Percentiles rank a stretch among this genome's conserved stretches.
Evolutionary conservation across 2,113 vertebrate species (phyloP).

Genomic region (Oplegnathus fasciatus): DNA sequence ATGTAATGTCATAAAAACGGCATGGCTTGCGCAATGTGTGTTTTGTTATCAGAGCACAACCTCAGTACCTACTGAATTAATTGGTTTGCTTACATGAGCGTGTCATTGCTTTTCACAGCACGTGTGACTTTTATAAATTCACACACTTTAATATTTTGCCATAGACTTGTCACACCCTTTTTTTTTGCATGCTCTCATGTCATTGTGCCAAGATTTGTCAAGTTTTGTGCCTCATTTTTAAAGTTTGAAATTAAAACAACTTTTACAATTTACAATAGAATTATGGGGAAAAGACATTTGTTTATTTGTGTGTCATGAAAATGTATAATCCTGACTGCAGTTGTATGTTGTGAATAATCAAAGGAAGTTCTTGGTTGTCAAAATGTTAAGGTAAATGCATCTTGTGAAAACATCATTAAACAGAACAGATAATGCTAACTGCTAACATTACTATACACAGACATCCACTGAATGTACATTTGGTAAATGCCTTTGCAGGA

Average conservation of each 20-base stretch:
- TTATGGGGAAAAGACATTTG: background rate
- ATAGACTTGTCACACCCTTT: background rate
- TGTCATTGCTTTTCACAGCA: background rate
- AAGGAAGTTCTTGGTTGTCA: background rate
- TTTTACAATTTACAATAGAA: background rate
- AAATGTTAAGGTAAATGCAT: background rate
- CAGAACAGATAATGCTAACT: background rate
- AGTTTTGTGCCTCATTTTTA: background rate
- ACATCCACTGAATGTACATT: background rate
- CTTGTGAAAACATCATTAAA: background rate
- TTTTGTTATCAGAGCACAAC: background rate
- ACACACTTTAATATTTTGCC: background rate
- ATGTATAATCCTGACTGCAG: background rate
- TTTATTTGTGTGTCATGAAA: background rate
- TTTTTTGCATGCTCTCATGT: constrained; percentile 26
- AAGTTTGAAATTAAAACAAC: background rate
- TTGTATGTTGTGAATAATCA: background rate
- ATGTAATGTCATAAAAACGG: background rate
- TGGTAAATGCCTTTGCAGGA: background rate
- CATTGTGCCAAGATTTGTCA: background rate
- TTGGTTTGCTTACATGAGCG: constrained; percentile 21
- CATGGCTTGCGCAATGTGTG: constrained; percentile 30
- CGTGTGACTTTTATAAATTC: background rate
- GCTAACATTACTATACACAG: background rate
- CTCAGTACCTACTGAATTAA: background rate